A percentile compares a stretch with the other conserved stretches of the same genome.
These are phyloP conservation scores for Dallia pectoralis DNA, from an alignment of 2,797 vertebrate genomes.

Conservation along the genomic window DNA sequence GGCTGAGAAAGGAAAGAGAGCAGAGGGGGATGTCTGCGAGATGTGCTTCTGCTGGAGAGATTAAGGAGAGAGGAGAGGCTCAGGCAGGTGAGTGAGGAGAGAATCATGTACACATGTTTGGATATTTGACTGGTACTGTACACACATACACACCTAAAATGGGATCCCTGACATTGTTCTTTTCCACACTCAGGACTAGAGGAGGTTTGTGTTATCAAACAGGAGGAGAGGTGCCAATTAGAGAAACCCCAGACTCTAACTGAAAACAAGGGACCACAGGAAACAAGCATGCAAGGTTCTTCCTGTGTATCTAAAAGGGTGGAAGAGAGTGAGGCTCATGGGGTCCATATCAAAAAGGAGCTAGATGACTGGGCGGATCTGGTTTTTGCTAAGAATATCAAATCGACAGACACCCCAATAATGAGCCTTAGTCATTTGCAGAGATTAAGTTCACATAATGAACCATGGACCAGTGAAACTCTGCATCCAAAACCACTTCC, in stretches of 20 bases:
- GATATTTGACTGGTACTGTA: no score
- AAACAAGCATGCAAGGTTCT: not conserved
- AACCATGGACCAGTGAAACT: not conserved
- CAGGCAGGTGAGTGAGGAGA: not conserved
- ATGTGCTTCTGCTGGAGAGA: not conserved
- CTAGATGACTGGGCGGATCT: not conserved
- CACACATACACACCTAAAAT: not conserved
- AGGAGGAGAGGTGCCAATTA: not conserved
- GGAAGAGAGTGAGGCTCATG: not conserved
- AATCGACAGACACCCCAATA: not conserved
- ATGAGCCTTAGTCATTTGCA: not conserved
- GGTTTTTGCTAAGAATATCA: not conserved
- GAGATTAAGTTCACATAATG: not conserved
- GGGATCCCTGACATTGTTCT: not conserved
- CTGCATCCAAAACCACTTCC: not conserved
- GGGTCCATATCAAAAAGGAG: not conserved
- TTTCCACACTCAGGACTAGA: not conserved
- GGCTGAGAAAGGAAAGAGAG: constrained; percentile 23
- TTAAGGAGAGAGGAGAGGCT: not conserved
- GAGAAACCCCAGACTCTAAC: not conserved
- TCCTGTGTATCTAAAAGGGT: not conserved
- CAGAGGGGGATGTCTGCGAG: constrained; percentile 1
- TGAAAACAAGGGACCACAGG: not conserved
- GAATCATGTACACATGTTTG: not conserved
- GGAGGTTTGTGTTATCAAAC: not conserved